These are phyloP conservation scores for Phainopepla nitens DNA, from an alignment of 2,113 vertebrate genomes.

Conservation along the genomic window DNA sequence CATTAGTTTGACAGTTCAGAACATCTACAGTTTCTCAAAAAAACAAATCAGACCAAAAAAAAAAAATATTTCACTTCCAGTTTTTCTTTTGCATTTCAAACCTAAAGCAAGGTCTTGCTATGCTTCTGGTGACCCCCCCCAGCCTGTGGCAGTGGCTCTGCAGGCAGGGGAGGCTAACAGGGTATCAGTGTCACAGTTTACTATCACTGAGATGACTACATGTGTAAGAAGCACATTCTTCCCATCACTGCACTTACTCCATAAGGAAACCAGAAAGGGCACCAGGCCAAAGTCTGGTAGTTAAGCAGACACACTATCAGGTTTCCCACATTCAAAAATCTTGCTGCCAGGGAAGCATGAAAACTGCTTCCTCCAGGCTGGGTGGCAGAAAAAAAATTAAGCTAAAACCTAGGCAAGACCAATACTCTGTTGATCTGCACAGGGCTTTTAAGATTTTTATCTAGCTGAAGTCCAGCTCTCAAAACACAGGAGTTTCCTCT, in stretches of 20 bases:
- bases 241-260: constrained; percentile 40
- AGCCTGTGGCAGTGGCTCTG: not conserved
- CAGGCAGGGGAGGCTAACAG: constrained; percentile 1
- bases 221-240: constrained; percentile 55
- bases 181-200: constrained; percentile 50
- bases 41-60: not conserved
- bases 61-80: not conserved
- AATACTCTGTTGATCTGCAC: not conserved
- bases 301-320: constrained; percentile 48
- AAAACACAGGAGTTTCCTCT: constrained; percentile 24
- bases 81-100: not conserved
- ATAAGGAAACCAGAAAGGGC: constrained; percentile 43
- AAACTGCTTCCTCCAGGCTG: constrained; percentile 44
- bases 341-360: constrained; percentile 48
- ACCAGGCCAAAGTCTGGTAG: constrained; percentile 39
- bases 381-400: constrained; percentile 44
- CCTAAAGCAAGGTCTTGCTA: not conserved
- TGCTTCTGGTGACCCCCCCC: not conserved
- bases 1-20: not conserved
- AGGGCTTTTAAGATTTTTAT: constrained; percentile 39
- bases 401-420: not conserved
- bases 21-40: not conserved
- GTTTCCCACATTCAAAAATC: constrained; percentile 56
- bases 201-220: constrained; percentile 24
- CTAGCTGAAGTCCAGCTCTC: constrained; percentile 24